These are phyloP conservation scores for human DNA, from an alignment of 2,113 vertebrate genomes.

Conservation along the genomic window DNA sequence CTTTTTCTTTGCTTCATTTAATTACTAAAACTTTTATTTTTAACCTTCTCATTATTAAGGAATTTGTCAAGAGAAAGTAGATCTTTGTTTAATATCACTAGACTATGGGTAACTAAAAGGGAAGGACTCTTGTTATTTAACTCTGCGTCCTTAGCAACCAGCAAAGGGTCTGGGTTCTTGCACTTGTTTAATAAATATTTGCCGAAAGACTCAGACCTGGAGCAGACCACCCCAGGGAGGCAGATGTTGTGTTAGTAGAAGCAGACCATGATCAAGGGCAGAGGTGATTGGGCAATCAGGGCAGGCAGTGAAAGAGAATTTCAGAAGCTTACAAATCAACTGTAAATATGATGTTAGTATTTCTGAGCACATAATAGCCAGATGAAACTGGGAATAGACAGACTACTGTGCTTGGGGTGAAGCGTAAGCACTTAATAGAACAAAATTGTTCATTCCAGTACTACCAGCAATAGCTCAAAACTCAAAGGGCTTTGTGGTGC, in stretches of 20 bases:
- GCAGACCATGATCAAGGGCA: background rate
- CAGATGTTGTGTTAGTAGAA: conserved; percentile 61
- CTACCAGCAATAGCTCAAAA: background rate
- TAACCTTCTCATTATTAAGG: background rate
- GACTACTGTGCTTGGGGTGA: background rate
- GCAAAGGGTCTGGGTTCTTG: background rate
- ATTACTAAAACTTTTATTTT: conserved; percentile 28
- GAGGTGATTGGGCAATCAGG: background rate
- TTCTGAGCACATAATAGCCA: background rate
- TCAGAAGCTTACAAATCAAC: background rate
- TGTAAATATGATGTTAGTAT: background rate
- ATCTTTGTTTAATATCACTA: background rate
- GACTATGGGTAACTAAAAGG: background rate
- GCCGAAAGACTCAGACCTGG: conserved; percentile 56
- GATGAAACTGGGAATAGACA: background rate
- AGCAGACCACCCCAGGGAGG: background rate
- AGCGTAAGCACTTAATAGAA: background rate
- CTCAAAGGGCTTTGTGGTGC: background rate
- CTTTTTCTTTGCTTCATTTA: background rate
- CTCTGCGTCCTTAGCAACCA: conserved; percentile 56
- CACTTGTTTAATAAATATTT: conserved; percentile 68
- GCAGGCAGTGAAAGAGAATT: background rate
- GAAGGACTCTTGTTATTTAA: conserved; percentile 29
- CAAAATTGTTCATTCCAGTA: background rate
- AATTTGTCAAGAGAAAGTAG: conserved; percentile 35